Evolutionary conservation across 2,797 vertebrate genomes (phyloP).

Genomic region (Galago senegalensis): DNA sequence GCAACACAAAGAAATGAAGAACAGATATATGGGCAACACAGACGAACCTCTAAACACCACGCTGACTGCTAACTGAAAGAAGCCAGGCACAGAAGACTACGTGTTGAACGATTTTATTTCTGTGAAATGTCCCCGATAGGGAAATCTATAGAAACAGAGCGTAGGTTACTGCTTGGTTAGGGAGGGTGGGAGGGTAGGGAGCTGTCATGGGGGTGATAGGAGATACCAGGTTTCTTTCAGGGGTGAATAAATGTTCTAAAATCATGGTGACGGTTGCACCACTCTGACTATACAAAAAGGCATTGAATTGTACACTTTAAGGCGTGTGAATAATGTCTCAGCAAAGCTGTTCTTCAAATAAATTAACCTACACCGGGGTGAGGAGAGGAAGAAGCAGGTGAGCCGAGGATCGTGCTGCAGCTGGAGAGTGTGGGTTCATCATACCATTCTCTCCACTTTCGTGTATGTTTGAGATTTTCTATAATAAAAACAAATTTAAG

Average conservation of each 20-base stretch:
- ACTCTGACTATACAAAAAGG: neutral
- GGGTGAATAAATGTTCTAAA: slow-evolving; percentile 11
- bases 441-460: neutral
- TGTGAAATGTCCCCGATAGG: neutral
- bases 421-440: neutral
- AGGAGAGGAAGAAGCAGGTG: neutral
- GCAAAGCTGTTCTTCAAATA: slow-evolving; percentile 19
- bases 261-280: neutral
- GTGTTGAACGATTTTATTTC: neutral
- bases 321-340: neutral
- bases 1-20: slow-evolving; percentile 32
- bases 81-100: neutral
- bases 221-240: neutral
- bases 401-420: neutral
- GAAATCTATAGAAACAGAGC: neutral
- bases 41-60: neutral
- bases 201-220: neutral
- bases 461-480: neutral
- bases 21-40: neutral
- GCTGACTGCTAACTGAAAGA: neutral
- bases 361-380: neutral
- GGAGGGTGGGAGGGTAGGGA: neutral
- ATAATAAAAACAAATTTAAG: slow-evolving; percentile 12
- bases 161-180: neutral
- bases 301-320: neutral